Evolutionary conservation across 2,888 invertebrate genomes (phyloP).

Genomic region (Catocala nupta): DNA sequence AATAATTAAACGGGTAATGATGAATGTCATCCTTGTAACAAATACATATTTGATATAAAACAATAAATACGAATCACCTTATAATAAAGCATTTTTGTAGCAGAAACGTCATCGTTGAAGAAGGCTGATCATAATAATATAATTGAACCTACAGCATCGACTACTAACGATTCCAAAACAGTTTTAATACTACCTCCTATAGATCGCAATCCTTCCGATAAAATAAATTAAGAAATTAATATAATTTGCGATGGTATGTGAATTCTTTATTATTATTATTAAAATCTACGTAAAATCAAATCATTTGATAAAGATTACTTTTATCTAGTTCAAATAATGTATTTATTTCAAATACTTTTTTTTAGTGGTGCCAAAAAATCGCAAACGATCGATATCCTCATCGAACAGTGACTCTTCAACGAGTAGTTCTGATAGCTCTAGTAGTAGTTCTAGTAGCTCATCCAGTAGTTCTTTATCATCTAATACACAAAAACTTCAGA

Average conservation of each 20-base stretch:
- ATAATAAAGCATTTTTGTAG: too few relatives aligned
- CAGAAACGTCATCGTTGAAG: too few relatives aligned
- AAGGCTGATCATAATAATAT: background rate
- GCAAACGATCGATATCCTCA: slow-evolving; percentile 15
- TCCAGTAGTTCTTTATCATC: slow-evolving; percentile 19
- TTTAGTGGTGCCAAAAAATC: slow-evolving; percentile 15
- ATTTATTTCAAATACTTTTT: slow-evolving; percentile 12
- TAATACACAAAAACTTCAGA: slow-evolving; percentile 5
- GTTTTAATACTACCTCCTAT: slow-evolving; percentile 7
- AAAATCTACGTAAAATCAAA: too few relatives aligned
- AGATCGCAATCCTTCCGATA: slow-evolving; percentile 5
- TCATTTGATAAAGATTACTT: background rate
- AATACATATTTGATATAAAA: too few relatives aligned
- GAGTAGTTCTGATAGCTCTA: slow-evolving; percentile 12
- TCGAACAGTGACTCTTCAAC: slow-evolving; percentile 21
- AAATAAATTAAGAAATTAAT: slow-evolving; percentile 7
- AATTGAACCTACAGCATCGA: slow-evolving; percentile 12
- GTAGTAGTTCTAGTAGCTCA: slow-evolving; percentile 12
- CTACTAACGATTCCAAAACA: slow-evolving; percentile 5
- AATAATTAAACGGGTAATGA: too few relatives aligned
- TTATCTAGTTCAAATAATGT: background rate
- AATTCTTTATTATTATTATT: background rate
- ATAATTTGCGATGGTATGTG: slow-evolving; percentile 9
- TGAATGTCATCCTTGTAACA: too few relatives aligned
- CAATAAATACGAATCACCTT: too few relatives aligned